Evolutionary conservation across 64 coral and sea anemone species (phyloP).

Genomic region (Montipora capricornis): DNA sequence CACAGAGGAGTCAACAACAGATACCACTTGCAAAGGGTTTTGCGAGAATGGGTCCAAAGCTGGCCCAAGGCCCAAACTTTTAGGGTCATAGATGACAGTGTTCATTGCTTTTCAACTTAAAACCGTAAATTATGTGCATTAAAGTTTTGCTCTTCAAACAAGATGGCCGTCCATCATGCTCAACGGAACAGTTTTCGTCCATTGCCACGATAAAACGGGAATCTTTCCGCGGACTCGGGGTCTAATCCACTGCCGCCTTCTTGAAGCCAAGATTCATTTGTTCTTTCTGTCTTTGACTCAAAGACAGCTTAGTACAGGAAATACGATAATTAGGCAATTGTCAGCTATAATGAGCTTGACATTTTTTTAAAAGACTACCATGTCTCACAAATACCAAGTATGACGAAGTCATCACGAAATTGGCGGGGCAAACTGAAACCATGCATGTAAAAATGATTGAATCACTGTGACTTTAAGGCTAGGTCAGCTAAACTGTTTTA

Average conservation of each 20-base stretch:
- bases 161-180: background rate
- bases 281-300: background rate
- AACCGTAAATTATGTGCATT: no score
- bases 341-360: constrained; percentile 52
- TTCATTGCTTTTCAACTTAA: no score
- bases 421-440: background rate
- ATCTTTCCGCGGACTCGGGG: background rate
- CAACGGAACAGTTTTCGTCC: no score
- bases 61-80: background rate
- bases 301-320: constrained; percentile 24
- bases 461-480: background rate
- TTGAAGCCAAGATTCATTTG: background rate
- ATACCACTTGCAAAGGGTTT: no score
- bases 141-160: background rate
- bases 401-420: constrained; percentile 32
- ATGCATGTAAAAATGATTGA: background rate
- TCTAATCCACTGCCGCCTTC: background rate
- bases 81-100: no score
- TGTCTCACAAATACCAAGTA: background rate
- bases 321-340: constrained; percentile 52
- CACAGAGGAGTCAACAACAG: no score
- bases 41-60: no score
- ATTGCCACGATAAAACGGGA: background rate
- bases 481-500: background rate
- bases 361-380: constrained; percentile 24